Evolutionary conservation across 2,113 vertebrate species (phyloP), one percentile per base, ranked within the genome.

Genomic region (Channa maculata): DNA sequence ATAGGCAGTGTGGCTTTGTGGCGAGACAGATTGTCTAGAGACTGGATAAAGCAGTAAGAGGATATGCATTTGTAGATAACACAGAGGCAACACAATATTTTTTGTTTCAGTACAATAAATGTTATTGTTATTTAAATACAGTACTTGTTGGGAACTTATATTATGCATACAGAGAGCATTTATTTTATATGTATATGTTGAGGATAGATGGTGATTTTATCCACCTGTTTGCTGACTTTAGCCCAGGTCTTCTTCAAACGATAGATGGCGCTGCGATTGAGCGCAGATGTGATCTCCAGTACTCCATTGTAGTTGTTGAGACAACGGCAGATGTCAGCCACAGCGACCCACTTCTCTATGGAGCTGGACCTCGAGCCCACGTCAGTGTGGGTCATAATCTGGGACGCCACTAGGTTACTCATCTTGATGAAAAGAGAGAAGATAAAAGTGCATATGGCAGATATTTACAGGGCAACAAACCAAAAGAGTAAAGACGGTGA

Each of bases 201-300:
- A 65, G 12, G 4, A 46, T 3, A 48, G 37, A 49, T 53, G 15
- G 44, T 51, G 9, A 5, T 34, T 45, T 33, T 5, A 37, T 66
- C 6, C 74, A 98, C 98, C 95, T 99, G 98, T 83, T 98, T 99
- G 92, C 96, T 97, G 88, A 99, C 92, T 93, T 98, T 99, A 49
- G 95, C 95, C 98, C 98, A 99, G 41, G 98, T 99, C 91, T 99
- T 99, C 94, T 99, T 99, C 77, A 99, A 91, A 85, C 98, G 94
- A 91, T 98, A 99, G 95, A 99, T 96, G 91, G 98, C 98, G 77
- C 98, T 99, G 88, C 98, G 96, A 87, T 99, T 99, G 80, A 99
- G 96, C 65, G 98, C 98, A 0, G 98, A 98, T 0, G 96, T 99
- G 94, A 99, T 97, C 93, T 99, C 97, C 93, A 99, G 92, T 12